phyloP scores from a whole-genome alignment of 2,797 vertebrate genomes.

The Acipenser ruthenus region DNA sequence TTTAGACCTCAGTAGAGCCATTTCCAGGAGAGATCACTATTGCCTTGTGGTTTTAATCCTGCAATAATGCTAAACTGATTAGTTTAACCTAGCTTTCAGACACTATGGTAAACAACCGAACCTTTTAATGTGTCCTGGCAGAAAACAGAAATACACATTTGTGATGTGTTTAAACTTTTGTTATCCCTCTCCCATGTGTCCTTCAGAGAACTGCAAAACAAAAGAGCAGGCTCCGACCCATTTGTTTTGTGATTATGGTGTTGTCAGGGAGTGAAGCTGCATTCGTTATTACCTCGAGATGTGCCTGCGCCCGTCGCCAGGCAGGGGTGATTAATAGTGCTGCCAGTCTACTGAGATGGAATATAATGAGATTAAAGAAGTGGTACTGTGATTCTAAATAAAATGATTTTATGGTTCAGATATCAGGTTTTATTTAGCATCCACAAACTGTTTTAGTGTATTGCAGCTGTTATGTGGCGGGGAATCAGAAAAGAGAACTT shows the following conservation, averaged over 20 bases:
- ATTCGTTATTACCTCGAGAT: not conserved
- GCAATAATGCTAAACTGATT: no score
- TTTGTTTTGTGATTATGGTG: constrained; percentile 3
- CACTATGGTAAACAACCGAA: no score
- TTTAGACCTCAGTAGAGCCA: no score
- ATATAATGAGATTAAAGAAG: constrained; percentile 22
- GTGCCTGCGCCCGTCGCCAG: not conserved
- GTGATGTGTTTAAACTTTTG: not conserved
- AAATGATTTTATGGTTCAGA: constrained; percentile 2
- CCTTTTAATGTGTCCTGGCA: not conserved
- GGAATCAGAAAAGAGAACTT: no score
- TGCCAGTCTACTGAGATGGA: constrained; percentile 6
- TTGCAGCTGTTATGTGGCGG: no score
- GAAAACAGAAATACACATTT: no score
- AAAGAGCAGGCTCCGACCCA: not conserved
- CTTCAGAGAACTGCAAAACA: not conserved
- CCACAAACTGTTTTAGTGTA: not conserved
- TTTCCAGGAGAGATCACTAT: no score
- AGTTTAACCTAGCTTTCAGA: no score
- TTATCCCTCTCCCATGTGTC: not conserved
- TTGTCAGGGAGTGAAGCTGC: not conserved
- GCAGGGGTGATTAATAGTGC: constrained; percentile 26
- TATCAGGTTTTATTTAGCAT: not conserved
- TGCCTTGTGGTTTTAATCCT: no score
- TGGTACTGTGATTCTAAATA: constrained; percentile 9